Conservation (phyloP, 2,888 invertebrate genomes). For the Luperina nickerlii region DNA sequence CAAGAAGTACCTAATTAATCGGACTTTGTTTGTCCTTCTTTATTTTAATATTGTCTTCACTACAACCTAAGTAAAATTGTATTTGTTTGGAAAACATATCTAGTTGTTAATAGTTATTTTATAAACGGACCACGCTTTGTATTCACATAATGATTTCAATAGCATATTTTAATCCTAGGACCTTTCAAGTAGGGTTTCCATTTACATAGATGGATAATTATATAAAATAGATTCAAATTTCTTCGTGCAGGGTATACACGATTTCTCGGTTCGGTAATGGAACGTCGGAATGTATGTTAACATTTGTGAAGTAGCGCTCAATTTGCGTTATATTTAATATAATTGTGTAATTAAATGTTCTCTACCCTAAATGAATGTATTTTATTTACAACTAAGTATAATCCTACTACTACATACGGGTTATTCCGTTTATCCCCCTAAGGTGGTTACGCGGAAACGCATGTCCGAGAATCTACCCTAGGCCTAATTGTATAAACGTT, state of each 20-base stretch:
- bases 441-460: too few relatives aligned
- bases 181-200: slow-evolving; percentile 73
- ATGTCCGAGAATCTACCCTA: too few relatives aligned
- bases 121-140: slow-evolving; percentile 64
- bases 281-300: slow-evolving; percentile 73
- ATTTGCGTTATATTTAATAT: slow-evolving; percentile 75
- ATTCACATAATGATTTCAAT: slow-evolving; percentile 64
- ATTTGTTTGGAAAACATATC: slow-evolving; percentile 65
- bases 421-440: too few relatives aligned
- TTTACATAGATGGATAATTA: slow-evolving; percentile 62
- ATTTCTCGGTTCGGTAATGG: slow-evolving; percentile 66
- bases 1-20: slow-evolving; percentile 6
- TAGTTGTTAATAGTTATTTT: slow-evolving; percentile 67
- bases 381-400: slow-evolving; percentile 49
- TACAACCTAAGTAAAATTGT: slow-evolving; percentile 50
- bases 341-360: slow-evolving; percentile 76
- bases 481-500: too few relatives aligned
- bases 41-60: slow-evolving; percentile 39
- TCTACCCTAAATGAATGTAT: slow-evolving; percentile 68
- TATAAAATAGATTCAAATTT: slow-evolving; percentile 82
- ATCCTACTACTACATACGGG: not conserved
- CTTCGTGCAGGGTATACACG: slow-evolving; percentile 87
- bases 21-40: slow-evolving; percentile 54
- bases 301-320: slow-evolving; percentile 76
- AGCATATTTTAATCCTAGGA: slow-evolving; percentile 74